Base-by-base conservation (phyloP, 2,888 invertebrate genomes). In the Trissolcus brochymenae region DNA sequence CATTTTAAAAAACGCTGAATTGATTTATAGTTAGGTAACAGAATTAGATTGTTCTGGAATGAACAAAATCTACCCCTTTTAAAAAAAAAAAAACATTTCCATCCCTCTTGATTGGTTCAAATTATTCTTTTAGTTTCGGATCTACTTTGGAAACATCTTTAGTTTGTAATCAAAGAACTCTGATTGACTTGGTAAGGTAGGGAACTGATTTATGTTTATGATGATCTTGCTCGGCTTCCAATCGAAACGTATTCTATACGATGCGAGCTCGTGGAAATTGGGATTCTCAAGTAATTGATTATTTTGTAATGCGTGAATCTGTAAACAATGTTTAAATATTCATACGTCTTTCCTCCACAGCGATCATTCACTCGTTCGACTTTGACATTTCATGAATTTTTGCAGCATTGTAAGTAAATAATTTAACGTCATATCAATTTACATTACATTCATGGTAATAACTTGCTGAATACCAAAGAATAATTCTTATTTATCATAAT, bases 311-410 rank as follows among this genome's bases (percentile, higher is more conserved):
- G n/a, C n/a, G 9, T 17, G 16, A 17, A 16, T 6, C 19, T 19
- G 6, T 21, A 17, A 17, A 9, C 11, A 51, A 16, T 9, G 9
- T 35, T 40, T 41, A 16, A 68, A 68, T 68, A 60, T 61, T 35
- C n/a, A 67, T 54, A 59, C 7, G 53, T 57, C 64, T 64, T 59
- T 57, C 51, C 43, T 64, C 50, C 13, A 17, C 21, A 41, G 6
- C 59, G 65, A 65, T 65, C 72, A 59, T 65, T 65, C 65, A 59
- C 59, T 57, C 64, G 54, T 64, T 46, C 46, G 73, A 66, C 73
- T 66, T 66, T 73, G 73, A 61, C 73, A 60, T 73, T 73, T 59
- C 65, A 66, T 60, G 50, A 59, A 65, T 73, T 73, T 57, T 4
- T 57, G 35, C 43, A 50, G 60, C 25, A 73, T 73, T 73, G 72